These are phyloP conservation scores for Camponotus floridanus DNA, from an alignment of 1,140 invertebrate genomes.

Conservation along the genomic window DNA sequence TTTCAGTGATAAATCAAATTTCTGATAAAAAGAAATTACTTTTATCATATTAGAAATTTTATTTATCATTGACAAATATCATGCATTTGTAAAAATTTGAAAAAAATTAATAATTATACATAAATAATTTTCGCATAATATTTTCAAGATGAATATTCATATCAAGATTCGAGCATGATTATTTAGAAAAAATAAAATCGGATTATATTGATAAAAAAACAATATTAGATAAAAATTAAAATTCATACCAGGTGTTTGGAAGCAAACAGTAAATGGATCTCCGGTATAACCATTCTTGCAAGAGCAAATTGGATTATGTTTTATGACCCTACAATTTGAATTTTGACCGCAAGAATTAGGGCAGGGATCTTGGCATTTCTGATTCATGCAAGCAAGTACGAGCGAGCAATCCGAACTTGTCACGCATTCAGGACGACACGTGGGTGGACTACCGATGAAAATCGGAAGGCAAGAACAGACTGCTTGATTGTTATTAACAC, in stretches of 20 bases:
- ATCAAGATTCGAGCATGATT: constrained; percentile 10
- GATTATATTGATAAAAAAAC: not conserved
- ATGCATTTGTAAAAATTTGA: not conserved
- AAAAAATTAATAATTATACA: not conserved
- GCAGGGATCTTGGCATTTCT: constrained; percentile 92
- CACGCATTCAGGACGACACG: constrained; percentile 93
- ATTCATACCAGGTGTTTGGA: constrained; percentile 73
- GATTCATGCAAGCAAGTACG: constrained; percentile 91
- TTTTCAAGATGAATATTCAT: not conserved
- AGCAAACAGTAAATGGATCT: constrained; percentile 90
- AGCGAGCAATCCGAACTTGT: constrained; percentile 91
- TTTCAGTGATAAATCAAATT: not conserved
- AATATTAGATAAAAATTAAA: constrained; percentile 2
- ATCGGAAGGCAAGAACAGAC: constrained; percentile 91
- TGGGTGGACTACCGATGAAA: constrained; percentile 90
- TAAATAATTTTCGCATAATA: not conserved
- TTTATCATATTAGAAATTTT: not conserved
- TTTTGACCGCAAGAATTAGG: constrained; percentile 91
- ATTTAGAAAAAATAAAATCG: not conserved
- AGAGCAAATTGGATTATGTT: constrained; percentile 91
- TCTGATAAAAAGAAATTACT: not conserved
- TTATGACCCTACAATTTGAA: constrained; percentile 90
- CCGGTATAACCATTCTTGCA: constrained; percentile 91
- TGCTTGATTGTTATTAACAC: constrained; percentile 88
- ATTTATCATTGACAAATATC: not conserved